Evolutionary conservation across 92 coral and sea anemone species (phyloP).

Genomic region (Parazoanthus darwini): DNA sequence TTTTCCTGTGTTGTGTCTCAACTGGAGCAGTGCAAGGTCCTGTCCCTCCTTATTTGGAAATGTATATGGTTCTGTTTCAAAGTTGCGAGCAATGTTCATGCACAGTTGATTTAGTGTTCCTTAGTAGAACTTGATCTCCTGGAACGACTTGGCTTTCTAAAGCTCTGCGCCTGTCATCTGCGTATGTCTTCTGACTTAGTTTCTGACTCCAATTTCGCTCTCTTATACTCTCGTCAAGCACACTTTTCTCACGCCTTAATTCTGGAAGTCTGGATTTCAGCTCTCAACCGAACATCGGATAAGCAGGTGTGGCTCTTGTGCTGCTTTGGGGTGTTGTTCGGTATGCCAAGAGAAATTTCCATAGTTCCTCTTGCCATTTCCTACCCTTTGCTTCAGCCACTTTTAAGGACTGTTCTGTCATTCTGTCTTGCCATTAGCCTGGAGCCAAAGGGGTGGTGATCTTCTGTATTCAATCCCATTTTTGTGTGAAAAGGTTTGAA

Average conservation of each 20-base stretch:
- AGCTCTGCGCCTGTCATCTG: slow-evolving; percentile 17
- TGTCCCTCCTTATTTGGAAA: slow-evolving; percentile 27
- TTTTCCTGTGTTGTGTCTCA: background rate
- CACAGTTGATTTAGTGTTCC: slow-evolving; percentile 40
- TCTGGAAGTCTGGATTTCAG: slow-evolving; percentile 61
- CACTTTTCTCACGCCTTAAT: slow-evolving; percentile 31
- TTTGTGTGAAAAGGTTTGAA: too few species aligned
- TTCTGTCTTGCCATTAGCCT: too few species aligned
- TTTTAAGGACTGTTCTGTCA: too few species aligned
- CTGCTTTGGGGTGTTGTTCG: slow-evolving; percentile 45
- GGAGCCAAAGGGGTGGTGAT: background rate
- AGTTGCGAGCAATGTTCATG: slow-evolving; percentile 38
- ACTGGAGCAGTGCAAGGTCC: slow-evolving; percentile 25
- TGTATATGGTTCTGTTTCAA: slow-evolving; percentile 40
- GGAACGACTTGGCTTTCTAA: slow-evolving; percentile 32
- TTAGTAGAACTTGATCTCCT: slow-evolving; percentile 40
- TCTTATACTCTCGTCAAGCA: slow-evolving; percentile 38
- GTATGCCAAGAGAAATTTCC: slow-evolving; percentile 49
- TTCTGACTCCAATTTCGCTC: slow-evolving; percentile 54
- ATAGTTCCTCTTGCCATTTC: slow-evolving; percentile 21
- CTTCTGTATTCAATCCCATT: background rate
- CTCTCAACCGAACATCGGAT: slow-evolving; percentile 48
- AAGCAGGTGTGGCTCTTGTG: slow-evolving; percentile 50
- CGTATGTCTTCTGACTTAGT: background rate
- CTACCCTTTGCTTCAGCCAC: too few species aligned